Evolutionary conservation across 2,888 invertebrate genomes (phyloP).

Genomic region (Lacanobia wlatinum): DNA sequence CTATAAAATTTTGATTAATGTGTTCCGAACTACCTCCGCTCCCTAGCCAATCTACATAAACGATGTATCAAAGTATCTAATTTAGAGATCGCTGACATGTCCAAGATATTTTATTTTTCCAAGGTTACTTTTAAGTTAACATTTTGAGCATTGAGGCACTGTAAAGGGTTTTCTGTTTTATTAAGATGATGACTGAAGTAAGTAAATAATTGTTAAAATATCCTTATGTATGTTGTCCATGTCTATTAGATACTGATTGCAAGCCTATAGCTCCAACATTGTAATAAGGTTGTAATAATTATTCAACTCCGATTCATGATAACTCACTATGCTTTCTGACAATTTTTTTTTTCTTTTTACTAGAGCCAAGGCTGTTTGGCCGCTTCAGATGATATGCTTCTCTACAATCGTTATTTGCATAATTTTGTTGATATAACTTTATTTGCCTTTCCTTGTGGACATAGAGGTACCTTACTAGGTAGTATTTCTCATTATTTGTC

Average conservation of each 20-base stretch:
- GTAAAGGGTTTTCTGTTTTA: not conserved
- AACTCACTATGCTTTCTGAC: not conserved
- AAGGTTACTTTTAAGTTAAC: not conserved
- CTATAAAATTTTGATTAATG: constrained; percentile 33
- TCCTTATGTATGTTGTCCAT: no score
- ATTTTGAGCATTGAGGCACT: not conserved
- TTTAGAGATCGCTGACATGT: not conserved
- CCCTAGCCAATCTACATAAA: constrained; percentile 27
- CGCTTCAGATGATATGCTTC: constrained; percentile 3
- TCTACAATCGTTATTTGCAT: constrained; percentile 6
- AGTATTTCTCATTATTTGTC: constrained; percentile 17
- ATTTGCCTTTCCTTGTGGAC: constrained; percentile 38
- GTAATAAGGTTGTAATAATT: not conserved
- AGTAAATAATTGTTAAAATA: not conserved
- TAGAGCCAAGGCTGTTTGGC: not conserved
- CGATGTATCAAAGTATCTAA: constrained; percentile 8
- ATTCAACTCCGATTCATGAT: not conserved
- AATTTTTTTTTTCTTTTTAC: not conserved
- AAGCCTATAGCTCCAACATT: not conserved
- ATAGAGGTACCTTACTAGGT: not conserved
- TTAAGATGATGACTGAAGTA: not conserved
- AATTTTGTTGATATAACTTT: constrained; percentile 14
- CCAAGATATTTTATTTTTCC: constrained; percentile 4
- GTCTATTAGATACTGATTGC: not conserved
- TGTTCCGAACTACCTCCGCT: not conserved